Base-by-base conservation (phyloP, 1,140 invertebrate species). In the Halotydeus destructor region DNA sequence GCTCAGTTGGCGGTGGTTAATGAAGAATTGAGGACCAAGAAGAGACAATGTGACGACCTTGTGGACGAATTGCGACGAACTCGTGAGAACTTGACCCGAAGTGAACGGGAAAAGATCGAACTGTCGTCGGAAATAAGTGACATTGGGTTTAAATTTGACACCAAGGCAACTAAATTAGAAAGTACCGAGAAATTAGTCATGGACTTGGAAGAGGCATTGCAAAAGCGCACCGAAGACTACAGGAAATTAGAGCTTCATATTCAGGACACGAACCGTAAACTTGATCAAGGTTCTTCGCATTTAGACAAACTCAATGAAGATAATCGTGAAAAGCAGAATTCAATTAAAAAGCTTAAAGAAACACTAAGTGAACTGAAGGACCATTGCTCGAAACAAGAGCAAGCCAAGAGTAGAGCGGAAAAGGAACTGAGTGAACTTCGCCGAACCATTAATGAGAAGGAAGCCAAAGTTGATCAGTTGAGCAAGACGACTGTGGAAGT, bases 1-100 rank as follows among this genome's bases (percentile, higher is more conserved):
- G 37, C 46, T n/a, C 30, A 45, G 36, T 18, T 48, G 18, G 19
- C 28, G 2, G 19, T 31, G 19, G 16, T 47, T n/a, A 48, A 48
- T 28, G 32, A 38, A 9, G 46, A 47, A 47, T 12, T 47, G 6
- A 30, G n/a, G 14, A 8, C 11, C 12, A 49, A 49, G 32, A 21
- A 48, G 16, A 14, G 21, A 4, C 21, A 43, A 21, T 41, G 38
- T 6, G 8, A 49, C 8, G 12, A 19, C 18, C 26, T n/a, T n/a
- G n/a, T n/a, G n/a, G n/a, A n/a, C n/a, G n/a, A n/a, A n/a, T n/a
- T n/a, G n/a, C n/a, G n/a, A n/a, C n/a, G n/a, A n/a, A n/a, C n/a
- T n/a, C n/a, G n/a, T n/a, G n/a, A n/a, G n/a, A n/a, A n/a, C 24
- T 45, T 19, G 43, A 45, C 21, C 18, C 41, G 9, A 22, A 23